Percentiles rank a stretch among this genome's conserved stretches.
These are phyloP conservation scores for Melozone crissalis DNA, from an alignment of 2,113 vertebrate genomes.

Conservation along the genomic window DNA sequence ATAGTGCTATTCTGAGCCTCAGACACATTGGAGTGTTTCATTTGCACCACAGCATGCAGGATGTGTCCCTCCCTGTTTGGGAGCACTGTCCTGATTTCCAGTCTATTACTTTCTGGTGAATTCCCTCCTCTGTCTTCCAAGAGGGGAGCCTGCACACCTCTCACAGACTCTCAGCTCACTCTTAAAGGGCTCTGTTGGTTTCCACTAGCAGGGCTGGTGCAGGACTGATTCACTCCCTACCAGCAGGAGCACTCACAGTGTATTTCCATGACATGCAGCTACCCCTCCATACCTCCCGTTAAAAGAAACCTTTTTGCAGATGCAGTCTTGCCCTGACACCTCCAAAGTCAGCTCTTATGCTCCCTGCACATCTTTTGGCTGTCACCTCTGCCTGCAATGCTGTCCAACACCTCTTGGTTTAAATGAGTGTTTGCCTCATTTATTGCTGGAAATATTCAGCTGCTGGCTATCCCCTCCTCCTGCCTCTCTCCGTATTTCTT, in stretches of 20 bases:
- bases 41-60: background rate
- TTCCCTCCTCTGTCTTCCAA: background rate
- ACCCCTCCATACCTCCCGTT: background rate
- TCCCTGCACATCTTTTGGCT: background rate
- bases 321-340: background rate
- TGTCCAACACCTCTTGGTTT: background rate
- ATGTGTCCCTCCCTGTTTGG: background rate
- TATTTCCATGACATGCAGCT: background rate
- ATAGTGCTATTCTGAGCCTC: constrained; percentile 20
- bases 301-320: background rate
- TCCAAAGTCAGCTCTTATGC: background rate
- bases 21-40: background rate
- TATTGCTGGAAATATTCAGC: background rate
- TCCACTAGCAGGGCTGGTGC: background rate
- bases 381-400: background rate
- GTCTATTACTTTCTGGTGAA: background rate
- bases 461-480: background rate
- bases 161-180: background rate
- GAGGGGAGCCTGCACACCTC: background rate
- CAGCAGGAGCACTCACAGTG: background rate
- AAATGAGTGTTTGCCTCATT: background rate
- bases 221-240: background rate
- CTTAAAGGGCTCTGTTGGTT: background rate
- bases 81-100: background rate
- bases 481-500: background rate